A percentile compares a stretch with the other conserved stretches of the same genome.
phyloP scores from a whole-genome alignment of 2,888 invertebrate genomes.

The Lypha dubia region DNA sequence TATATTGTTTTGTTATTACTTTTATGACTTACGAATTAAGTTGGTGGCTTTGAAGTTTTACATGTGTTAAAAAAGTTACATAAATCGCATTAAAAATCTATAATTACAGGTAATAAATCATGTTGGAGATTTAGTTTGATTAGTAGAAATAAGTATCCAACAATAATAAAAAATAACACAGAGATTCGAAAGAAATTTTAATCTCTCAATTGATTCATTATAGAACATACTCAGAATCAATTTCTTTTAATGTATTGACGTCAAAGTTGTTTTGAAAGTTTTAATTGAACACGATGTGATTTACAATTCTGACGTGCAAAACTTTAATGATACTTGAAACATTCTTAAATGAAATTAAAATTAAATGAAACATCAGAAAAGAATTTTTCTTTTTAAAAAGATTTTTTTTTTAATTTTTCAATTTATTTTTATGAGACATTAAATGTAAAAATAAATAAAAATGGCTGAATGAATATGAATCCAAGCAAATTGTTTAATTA shows the following conservation, averaged over 20 bases:
- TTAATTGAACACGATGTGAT: slow-evolving; percentile 9
- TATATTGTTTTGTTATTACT: slow-evolving; percentile 14
- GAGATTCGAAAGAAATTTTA: neutral
- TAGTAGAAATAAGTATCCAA: too few species aligned
- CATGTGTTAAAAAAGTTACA: slow-evolving; percentile 32
- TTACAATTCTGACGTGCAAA: slow-evolving; percentile 15
- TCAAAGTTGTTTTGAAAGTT: slow-evolving; percentile 8
- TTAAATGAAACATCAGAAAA: slow-evolving; percentile 3
- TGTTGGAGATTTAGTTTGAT: slow-evolving; percentile 5
- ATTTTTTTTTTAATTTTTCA: neutral
- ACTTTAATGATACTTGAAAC: neutral
- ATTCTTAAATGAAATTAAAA: slow-evolving; percentile 25
- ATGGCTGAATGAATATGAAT: slow-evolving; percentile 1
- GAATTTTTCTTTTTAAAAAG: neutral
- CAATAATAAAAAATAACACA: neutral
- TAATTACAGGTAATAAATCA: slow-evolving; percentile 35
- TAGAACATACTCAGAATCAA: neutral
- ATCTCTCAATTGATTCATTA: neutral
- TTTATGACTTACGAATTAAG: slow-evolving; percentile 27
- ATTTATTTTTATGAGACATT: slow-evolving; percentile 24
- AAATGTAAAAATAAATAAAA: slow-evolving; percentile 19
- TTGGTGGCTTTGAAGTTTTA: slow-evolving; percentile 9
- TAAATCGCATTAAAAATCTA: slow-evolving; percentile 34
- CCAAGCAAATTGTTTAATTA: slow-evolving; percentile 2
- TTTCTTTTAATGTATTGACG: neutral